These are phyloP conservation scores for Orientallactaga bullata DNA, from an alignment of 2,113 vertebrate genomes.

Conservation along the genomic window DNA sequence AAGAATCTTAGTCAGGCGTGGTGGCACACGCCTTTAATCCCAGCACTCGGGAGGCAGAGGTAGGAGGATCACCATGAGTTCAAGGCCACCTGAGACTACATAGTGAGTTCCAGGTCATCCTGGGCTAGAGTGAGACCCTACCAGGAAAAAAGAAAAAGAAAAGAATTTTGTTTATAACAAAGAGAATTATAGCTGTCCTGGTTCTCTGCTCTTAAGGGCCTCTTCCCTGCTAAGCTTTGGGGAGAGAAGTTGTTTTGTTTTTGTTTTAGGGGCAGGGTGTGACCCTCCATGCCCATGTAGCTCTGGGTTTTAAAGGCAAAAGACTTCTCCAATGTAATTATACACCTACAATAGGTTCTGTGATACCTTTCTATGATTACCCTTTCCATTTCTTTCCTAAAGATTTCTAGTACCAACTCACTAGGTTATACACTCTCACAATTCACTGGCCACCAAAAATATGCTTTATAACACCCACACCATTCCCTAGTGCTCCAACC, in stretches of 20 bases:
- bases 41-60: no score
- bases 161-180: not conserved
- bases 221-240: not conserved
- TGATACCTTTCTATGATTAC: not conserved
- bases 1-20: not conserved
- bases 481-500: not conserved
- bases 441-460: slow-evolving; percentile 11
- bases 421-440: not conserved
- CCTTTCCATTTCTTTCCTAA: slow-evolving; percentile 29
- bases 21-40: no score
- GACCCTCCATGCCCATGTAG: not conserved
- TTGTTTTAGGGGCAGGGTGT: no score
- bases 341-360: not conserved
- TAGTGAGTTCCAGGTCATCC: no score
- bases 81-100: no score
- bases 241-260: not conserved
- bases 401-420: slow-evolving; percentile 5
- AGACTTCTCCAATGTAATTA: slow-evolving; percentile 11
- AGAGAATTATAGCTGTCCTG: not conserved
- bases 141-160: no score
- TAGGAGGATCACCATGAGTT: no score
- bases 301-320: not conserved
- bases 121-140: no score
- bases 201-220: not conserved
- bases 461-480: not conserved